Evolutionary conservation across 2,888 invertebrate genomes (phyloP).

Genomic region (Papilio gigon): DNA sequence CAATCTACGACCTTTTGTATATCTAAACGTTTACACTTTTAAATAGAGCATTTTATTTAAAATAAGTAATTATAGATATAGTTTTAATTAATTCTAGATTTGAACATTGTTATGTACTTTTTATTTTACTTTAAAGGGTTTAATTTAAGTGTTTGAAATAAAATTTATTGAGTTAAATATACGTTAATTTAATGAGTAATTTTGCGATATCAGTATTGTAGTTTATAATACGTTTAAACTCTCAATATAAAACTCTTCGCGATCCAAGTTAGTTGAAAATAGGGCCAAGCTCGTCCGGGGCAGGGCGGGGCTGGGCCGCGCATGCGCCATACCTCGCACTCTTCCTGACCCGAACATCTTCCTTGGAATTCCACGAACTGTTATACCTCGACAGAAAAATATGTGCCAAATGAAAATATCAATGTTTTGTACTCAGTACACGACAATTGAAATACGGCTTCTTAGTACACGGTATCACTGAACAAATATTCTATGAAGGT

Average conservation of each 20-base stretch:
- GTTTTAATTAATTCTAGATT: neutral
- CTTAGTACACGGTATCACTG: neutral
- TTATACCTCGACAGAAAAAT: constrained; percentile 52
- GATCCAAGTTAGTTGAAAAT: constrained; percentile 58
- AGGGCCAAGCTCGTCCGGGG: constrained; percentile 61
- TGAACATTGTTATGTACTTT: neutral
- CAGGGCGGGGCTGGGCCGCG: constrained; percentile 73
- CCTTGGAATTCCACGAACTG: constrained; percentile 64
- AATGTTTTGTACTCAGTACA: neutral
- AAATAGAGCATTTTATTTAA: neutral
- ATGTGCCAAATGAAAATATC: constrained; percentile 24
- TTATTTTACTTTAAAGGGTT: neutral
- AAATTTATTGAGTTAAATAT: neutral
- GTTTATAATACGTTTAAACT: constrained; percentile 32
- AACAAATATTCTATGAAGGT: neutral
- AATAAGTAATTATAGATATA: neutral
- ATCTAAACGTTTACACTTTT: neutral
- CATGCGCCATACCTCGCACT: constrained; percentile 58
- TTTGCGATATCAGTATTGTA: neutral
- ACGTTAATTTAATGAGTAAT: neutral
- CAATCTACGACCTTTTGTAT: constrained; percentile 14
- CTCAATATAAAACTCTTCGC: constrained; percentile 29
- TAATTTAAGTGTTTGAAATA: neutral
- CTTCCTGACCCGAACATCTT: constrained; percentile 45
- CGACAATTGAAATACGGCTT: neutral